These are phyloP conservation scores for Patiria miniata DNA, from an alignment of 35 echinoderm and acorn worm species.

Conservation along the genomic window DNA sequence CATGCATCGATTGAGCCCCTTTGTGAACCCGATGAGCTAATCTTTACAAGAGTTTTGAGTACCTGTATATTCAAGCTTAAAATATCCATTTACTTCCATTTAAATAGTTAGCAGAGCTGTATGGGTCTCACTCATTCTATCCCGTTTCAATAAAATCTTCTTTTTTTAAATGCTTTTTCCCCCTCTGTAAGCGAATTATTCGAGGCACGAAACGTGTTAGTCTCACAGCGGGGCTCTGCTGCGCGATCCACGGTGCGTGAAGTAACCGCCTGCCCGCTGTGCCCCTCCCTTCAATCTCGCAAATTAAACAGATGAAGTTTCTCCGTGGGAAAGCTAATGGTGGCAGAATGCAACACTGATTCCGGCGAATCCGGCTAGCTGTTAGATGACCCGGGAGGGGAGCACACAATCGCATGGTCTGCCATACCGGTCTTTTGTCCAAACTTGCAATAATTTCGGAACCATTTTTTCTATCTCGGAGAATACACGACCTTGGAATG, in stretches of 20 bases:
- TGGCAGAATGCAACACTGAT: background rate
- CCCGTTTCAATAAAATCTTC: no score
- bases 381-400: background rate
- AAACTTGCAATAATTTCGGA: background rate
- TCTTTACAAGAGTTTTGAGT: no score
- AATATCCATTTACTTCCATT: no score
- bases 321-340: background rate
- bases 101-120: no score
- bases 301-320: constrained; percentile 27
- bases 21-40: no score
- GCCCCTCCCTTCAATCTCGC: background rate
- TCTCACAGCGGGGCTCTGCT: background rate
- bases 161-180: background rate
- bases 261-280: background rate
- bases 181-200: constrained; percentile 17
- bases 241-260: constrained; percentile 6
- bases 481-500: background rate
- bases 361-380: background rate
- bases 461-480: background rate
- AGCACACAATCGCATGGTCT: background rate
- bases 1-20: no score
- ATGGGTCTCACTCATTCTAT: no score
- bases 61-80: no score
- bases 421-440: constrained; percentile 10
- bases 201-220: constrained; percentile 21